Evolutionary conservation across 2,797 vertebrate species (phyloP).

Genomic region (Mormyrops boulengeri): DNA sequence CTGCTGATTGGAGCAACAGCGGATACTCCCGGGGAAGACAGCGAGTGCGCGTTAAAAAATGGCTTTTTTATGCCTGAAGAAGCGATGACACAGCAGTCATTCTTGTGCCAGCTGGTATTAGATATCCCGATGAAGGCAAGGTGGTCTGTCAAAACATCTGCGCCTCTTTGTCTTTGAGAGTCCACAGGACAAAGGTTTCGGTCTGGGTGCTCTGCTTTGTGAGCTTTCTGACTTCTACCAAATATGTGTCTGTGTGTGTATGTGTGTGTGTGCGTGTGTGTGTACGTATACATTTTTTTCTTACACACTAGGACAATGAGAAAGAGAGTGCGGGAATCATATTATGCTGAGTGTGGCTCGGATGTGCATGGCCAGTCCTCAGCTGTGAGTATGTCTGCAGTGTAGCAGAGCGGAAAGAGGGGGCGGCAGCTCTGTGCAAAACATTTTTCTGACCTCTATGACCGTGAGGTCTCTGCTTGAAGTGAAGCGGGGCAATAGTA

Average conservation of each 20-base stretch:
- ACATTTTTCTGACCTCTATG: background rate
- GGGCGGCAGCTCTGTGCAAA: background rate
- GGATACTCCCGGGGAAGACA: background rate
- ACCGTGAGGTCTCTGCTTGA: background rate
- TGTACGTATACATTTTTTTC: background rate
- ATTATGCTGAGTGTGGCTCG: background rate
- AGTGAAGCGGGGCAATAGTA: background rate
- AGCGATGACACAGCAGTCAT: constrained; percentile 18
- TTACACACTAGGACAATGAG: background rate
- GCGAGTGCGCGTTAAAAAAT: constrained; percentile 10
- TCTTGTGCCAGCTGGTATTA: constrained; percentile 7
- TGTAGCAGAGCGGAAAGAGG: background rate
- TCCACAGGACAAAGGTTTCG: background rate
- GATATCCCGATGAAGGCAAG: constrained; percentile 7
- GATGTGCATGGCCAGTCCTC: background rate
- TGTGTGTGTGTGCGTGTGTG: background rate
- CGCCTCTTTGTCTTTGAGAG: constrained; percentile 14
- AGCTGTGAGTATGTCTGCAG: background rate
- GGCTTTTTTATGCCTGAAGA: constrained; percentile 11
- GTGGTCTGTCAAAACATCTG: constrained; percentile 18
- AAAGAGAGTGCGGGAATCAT: background rate
- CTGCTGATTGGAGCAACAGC: constrained; percentile 4
- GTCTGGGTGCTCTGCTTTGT: background rate
- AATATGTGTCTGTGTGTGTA: background rate
- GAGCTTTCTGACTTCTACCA: background rate